A percentile compares a stretch with the other conserved stretches of the same genome.
phyloP scores from a whole-genome alignment of 53 echinoderm and acorn worm genomes.

The Holothuria scabra region DNA sequence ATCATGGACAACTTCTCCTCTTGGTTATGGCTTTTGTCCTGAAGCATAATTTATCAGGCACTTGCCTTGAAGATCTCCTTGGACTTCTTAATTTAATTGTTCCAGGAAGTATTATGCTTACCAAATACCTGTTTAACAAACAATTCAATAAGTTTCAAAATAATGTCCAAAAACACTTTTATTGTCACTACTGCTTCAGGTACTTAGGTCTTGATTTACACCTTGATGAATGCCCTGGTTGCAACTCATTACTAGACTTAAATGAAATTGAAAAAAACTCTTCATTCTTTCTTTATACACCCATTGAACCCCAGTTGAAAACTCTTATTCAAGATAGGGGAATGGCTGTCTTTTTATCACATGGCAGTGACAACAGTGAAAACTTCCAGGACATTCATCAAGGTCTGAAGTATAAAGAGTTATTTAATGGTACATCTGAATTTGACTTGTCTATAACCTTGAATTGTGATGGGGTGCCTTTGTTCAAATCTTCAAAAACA shows the following conservation, averaged over 20 bases:
- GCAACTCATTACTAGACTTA: not conserved
- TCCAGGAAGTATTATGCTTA: too few species aligned
- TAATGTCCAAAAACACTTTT: slow-evolving; percentile 15
- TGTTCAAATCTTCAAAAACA: slow-evolving; percentile 59
- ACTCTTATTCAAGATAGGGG: not conserved
- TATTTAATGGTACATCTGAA: not conserved
- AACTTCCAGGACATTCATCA: slow-evolving; percentile 8
- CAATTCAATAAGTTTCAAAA: not conserved
- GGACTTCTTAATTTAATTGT: too few species aligned
- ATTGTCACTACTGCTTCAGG: not conserved
- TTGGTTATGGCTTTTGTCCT: too few species aligned
- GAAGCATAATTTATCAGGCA: too few species aligned
- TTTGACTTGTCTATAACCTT: slow-evolving; percentile 36
- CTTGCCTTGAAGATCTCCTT: too few species aligned
- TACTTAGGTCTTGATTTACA: not conserved
- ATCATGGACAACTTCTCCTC: too few species aligned
- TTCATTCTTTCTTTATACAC: not conserved
- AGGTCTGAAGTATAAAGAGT: slow-evolving; percentile 9
- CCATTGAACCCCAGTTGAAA: not conserved
- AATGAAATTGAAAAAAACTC: not conserved
- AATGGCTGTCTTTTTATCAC: not conserved
- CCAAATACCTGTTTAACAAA: too few species aligned
- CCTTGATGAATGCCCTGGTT: slow-evolving; percentile 7
- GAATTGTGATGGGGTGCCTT: slow-evolving; percentile 68
- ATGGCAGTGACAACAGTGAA: not conserved